Conservation (phyloP, 2,797 vertebrate species). For the Galaxias olidus region DNA sequence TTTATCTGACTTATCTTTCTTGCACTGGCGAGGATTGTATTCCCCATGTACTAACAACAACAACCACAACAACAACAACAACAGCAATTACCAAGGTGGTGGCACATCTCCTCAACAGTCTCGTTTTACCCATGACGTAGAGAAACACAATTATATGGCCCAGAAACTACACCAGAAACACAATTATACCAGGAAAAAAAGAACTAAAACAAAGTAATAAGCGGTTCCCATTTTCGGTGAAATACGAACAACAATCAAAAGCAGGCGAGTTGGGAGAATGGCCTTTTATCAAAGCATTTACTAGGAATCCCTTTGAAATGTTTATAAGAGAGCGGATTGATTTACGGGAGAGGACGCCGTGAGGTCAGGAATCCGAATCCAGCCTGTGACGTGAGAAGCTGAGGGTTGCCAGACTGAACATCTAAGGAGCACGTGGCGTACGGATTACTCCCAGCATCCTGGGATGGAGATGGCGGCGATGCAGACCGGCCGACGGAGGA, state of each 20-base stretch:
- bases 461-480: slow-evolving; percentile 29
- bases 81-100: neutral
- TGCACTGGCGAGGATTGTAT: neutral
- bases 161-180: neutral
- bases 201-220: slow-evolving; percentile 10
- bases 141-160: no score
- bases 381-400: slow-evolving; percentile 37
- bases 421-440: slow-evolving; percentile 30
- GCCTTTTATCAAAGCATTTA: slow-evolving; percentile 20
- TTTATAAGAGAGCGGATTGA: slow-evolving; percentile 56
- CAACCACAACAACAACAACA: slow-evolving; percentile 6
- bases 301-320: slow-evolving; percentile 41
- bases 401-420: slow-evolving; percentile 25
- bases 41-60: neutral
- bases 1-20: no score
- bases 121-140: neutral
- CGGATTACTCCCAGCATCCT: neutral
- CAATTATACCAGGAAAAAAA: neutral
- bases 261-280: slow-evolving; percentile 5
- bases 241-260: slow-evolving; percentile 31
- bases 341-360: slow-evolving; percentile 48
- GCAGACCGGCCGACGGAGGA: slow-evolving; percentile 14
- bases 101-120: neutral
- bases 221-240: slow-evolving; percentile 28
- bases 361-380: slow-evolving; percentile 51